Evolutionary conservation across 2,797 vertebrate species (phyloP).

Genomic region (Syndactyla subalaris): DNA sequence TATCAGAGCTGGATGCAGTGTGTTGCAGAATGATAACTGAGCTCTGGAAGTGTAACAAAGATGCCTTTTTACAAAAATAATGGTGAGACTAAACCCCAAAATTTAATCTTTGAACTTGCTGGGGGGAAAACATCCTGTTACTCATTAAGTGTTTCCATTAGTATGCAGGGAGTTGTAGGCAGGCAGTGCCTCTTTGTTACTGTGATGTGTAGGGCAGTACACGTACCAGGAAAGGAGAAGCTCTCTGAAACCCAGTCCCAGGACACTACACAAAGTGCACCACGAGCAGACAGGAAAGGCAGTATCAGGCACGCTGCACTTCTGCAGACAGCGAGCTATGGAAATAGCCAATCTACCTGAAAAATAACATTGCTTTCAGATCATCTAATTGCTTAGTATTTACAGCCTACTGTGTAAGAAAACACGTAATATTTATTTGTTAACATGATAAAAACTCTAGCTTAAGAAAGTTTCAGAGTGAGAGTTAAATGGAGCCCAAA

Average conservation of each 20-base stretch:
- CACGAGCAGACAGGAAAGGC: slow-evolving; percentile 30
- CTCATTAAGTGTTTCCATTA: slow-evolving; percentile 70
- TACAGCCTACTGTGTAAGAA: not conserved
- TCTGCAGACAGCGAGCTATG: not conserved
- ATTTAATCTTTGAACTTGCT: slow-evolving; percentile 71
- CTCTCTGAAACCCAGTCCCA: slow-evolving; percentile 44
- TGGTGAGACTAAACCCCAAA: slow-evolving; percentile 69
- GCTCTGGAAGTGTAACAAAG: slow-evolving; percentile 70
- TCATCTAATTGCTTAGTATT: not conserved
- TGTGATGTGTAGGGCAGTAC: slow-evolving; percentile 52
- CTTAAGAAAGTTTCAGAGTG: not conserved
- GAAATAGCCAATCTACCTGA: not conserved
- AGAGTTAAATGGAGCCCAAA: not conserved
- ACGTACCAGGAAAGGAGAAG: slow-evolving; percentile 21
- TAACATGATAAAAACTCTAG: not conserved
- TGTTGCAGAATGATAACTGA: slow-evolving; percentile 59
- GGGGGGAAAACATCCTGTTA: slow-evolving; percentile 58
- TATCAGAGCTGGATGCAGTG: slow-evolving; percentile 64
- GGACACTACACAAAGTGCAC: slow-evolving; percentile 17
- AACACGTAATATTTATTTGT: not conserved
- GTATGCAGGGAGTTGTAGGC: slow-evolving; percentile 22
- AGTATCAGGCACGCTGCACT: not conserved
- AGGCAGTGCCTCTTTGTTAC: slow-evolving; percentile 48
- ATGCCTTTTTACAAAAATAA: slow-evolving; percentile 62
- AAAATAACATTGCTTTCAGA: not conserved